These are phyloP conservation scores for Antheraea pernyi DNA, from an alignment of 1,140 invertebrate species.

Conservation along the genomic window DNA sequence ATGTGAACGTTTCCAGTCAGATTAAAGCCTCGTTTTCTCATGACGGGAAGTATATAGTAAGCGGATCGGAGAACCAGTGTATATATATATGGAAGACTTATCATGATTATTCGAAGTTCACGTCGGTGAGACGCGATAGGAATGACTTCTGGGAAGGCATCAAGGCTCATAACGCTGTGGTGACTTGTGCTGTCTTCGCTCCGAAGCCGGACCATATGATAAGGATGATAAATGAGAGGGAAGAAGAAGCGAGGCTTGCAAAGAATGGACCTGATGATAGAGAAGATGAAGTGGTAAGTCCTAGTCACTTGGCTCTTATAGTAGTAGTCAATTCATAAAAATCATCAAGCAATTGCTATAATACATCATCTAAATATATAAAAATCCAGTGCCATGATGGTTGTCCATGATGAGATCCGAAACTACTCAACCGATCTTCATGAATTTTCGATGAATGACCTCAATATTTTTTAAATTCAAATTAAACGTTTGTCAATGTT, in stretches of 20 bases:
- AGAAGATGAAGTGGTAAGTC: constrained; percentile 53
- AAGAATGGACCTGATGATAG: constrained; percentile 53
- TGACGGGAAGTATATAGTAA: constrained; percentile 97
- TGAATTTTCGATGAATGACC: too few species aligned
- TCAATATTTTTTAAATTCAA: too few species aligned
- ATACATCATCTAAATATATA: too few species aligned
- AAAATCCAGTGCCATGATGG: too few species aligned
- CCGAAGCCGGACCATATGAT: constrained; percentile 97
- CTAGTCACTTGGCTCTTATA: not conserved
- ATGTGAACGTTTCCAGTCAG: constrained; percentile 97
- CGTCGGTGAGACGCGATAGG: constrained; percentile 94
- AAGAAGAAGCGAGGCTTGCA: constrained; percentile 71
- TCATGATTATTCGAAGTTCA: constrained; percentile 97
- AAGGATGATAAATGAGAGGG: constrained; percentile 84
- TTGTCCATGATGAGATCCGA: too few species aligned
- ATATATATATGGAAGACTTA: constrained; percentile 98
- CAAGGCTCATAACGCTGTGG: constrained; percentile 97
- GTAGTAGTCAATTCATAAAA: too few species aligned
- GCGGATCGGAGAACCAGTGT: constrained; percentile 98
- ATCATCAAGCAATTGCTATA: too few species aligned
- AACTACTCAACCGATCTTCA: too few species aligned
- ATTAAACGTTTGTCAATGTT: too few species aligned
- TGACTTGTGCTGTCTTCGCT: constrained; percentile 98
- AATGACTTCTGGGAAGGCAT: constrained; percentile 99
- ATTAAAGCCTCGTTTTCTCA: constrained; percentile 98